phyloP scores from a whole-genome alignment of 1,140 invertebrate species.

The Drosophila sechellia region DNA sequence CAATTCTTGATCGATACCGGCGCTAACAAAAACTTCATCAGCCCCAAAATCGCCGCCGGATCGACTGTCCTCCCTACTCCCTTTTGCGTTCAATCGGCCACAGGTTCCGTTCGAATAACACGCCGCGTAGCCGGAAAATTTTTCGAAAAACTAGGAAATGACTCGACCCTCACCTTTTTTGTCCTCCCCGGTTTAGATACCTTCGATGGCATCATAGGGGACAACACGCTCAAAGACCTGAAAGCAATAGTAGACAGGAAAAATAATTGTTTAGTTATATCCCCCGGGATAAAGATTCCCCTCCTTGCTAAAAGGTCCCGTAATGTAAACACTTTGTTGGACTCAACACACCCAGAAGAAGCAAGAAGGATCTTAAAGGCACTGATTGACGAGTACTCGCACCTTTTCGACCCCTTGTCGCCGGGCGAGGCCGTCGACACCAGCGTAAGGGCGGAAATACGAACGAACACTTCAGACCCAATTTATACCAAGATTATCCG shows the following conservation, averaged over 20 bases:
- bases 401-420: not conserved
- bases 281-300: no score
- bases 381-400: not conserved
- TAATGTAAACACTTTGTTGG: not conserved
- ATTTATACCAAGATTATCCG: not conserved
- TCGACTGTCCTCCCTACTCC: not conserved
- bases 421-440: not conserved
- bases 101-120: no score
- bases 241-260: not conserved
- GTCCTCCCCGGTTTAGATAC: no score
- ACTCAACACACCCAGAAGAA: not conserved
- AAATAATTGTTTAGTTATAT: not conserved
- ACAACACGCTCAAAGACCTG: not conserved
- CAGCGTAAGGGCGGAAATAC: not conserved
- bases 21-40: no score
- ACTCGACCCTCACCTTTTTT: no score
- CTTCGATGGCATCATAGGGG: not conserved
- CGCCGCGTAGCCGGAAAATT: no score
- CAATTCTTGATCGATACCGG: not conserved
- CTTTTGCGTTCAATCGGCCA: no score
- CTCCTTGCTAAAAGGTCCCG: not conserved
- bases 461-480: not conserved
- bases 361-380: not conserved
- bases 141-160: no score
- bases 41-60: slow-evolving; percentile 4